Percentiles rank a stretch among this genome's conserved stretches.
Conservation (phyloP, 2,797 vertebrate species). For the Pygocentrus nattereri region DNA sequence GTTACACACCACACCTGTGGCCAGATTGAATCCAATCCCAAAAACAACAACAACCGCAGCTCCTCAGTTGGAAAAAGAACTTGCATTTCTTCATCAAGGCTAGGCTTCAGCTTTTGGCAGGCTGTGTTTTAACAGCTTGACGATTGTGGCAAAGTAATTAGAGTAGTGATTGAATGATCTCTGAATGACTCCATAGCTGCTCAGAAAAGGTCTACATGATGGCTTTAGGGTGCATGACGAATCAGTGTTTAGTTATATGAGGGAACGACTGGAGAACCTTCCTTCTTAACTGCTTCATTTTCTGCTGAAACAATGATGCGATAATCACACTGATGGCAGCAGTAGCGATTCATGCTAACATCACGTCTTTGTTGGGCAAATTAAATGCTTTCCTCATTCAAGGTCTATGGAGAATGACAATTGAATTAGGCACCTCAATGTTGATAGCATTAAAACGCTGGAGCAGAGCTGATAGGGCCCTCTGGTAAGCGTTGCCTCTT, state of each 20-base stretch:
- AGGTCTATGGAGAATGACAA: slow-evolving; percentile 50
- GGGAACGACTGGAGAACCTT: slow-evolving; percentile 3
- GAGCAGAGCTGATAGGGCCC: slow-evolving; percentile 51
- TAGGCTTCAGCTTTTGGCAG: not conserved
- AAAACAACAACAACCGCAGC: not conserved
- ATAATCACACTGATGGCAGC: slow-evolving; percentile 34
- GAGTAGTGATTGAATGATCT: not conserved
- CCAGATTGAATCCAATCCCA: not conserved
- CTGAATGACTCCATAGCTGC: slow-evolving; percentile 2
- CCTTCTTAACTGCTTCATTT: slow-evolving; percentile 32
- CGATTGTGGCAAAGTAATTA: slow-evolving; percentile 1
- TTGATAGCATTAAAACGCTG: slow-evolving; percentile 47
- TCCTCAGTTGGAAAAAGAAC: not conserved
- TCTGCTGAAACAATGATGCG: slow-evolving; percentile 12
- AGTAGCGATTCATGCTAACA: slow-evolving; percentile 27
- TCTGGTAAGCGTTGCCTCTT: slow-evolving; percentile 39
- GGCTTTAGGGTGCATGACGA: not conserved
- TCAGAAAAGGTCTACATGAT: not conserved
- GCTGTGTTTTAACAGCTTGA: not conserved
- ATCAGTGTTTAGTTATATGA: not conserved
- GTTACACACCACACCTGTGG: slow-evolving; percentile 9
- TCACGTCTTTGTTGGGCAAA: slow-evolving; percentile 44
- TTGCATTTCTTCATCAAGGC: not conserved
- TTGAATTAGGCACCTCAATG: slow-evolving; percentile 44
- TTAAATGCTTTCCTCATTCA: slow-evolving; percentile 52